Evolutionary conservation across 2,888 invertebrate genomes (phyloP), one percentile per base, ranked within the genome.

Genomic region (Rhorus exstirpatorius): DNA sequence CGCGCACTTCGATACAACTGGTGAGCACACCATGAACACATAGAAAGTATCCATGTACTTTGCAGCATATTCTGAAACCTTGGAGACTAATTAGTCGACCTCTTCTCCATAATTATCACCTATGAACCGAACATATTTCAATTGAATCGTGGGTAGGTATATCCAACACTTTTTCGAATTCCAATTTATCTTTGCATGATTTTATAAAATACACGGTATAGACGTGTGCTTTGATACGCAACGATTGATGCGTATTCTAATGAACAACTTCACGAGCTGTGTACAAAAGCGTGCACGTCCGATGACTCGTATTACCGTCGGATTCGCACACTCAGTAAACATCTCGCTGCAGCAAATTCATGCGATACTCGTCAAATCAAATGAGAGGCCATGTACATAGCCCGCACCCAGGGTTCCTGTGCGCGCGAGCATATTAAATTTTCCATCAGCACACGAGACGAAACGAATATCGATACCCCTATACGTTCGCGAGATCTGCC

Each of bases 71-170:
- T 70, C 51, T 58, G 65, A 71, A 65, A 65, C 44, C 75, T 58
- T 31, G 51, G 75, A 75, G 61, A 71, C 71, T 79, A 79, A 82
- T 82, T 82, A 82, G 79, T 53, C 71, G 60, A 76, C 44, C 65
- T 67, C 70, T 58, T 67, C 70, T 61, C 75, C 51, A 53, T 61
- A 71, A 51, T 17, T 44, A 26, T 77, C 41, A 51, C 55, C 51
- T 35, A 58, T 26, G 35, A 46, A 21, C 75, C 10, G 3, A 10
- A 0, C n/a, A 63, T 46, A 38, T 44, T 60, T 63, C 55, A 49
- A 46, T 41, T 35, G 8, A 12, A 17, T 26, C 19, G 12, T 12
- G 12, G 17, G 7, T 12, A 8, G 17, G 7, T 41, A 51, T 6
- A 3, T 74, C 21, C 14, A 24, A 31, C 26, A n/a, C 14, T 55